Conservation (phyloP, 1,140 invertebrate genomes). For the Hormaphis cornu region DNA sequence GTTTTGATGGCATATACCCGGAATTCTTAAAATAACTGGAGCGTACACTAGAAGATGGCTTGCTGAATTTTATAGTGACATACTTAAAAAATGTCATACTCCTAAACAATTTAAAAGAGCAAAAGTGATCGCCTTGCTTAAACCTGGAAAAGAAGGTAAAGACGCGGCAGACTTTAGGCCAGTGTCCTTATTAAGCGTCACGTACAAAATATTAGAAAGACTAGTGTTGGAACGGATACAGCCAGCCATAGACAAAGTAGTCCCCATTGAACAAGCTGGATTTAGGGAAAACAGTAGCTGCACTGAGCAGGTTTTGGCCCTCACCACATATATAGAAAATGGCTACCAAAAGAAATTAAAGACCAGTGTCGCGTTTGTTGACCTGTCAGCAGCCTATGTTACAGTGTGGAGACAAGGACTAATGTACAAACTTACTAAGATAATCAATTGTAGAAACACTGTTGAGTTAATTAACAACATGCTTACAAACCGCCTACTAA, state of each 20-base stretch:
- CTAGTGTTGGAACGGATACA: not conserved
- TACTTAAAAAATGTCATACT: slow-evolving; percentile 2
- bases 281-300: not conserved
- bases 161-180: not conserved
- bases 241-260: not conserved
- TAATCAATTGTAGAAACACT: not conserved
- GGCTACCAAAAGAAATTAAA: not conserved
- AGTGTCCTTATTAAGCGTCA: not conserved
- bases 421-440: not conserved
- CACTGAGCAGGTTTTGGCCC: not conserved
- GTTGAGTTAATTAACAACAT: not conserved
- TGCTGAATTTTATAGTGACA: slow-evolving; percentile 9
- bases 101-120: slow-evolving; percentile 21
- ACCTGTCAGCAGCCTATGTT: not conserved
- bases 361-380: not conserved
- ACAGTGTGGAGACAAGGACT: not conserved
- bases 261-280: slow-evolving; percentile 31
- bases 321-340: not conserved
- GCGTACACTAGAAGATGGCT: slow-evolving; percentile 15
- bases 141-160: not conserved
- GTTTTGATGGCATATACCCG: slow-evolving; percentile 31
- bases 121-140: slow-evolving; percentile 4
- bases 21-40: slow-evolving; percentile 29
- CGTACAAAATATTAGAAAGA: slow-evolving; percentile 17
- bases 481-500: not conserved